Conservation (phyloP, 2,888 invertebrate species). For the Eueremaeus valkanovi region DNA sequence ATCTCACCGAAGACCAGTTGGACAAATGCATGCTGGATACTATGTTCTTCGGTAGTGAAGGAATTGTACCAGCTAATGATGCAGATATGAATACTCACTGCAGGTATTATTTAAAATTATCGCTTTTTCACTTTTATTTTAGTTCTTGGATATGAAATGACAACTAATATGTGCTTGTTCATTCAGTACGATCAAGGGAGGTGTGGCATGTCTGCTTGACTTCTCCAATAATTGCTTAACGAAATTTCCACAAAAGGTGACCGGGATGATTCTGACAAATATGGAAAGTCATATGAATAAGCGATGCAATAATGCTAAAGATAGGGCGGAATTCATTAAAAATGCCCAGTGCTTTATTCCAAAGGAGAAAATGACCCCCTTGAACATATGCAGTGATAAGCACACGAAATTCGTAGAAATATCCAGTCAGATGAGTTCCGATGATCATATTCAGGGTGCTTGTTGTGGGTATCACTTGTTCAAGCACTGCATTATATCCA, state of each 20-base stretch:
- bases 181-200: background rate
- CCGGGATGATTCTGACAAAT: background rate
- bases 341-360: background rate
- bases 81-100: conserved; percentile 26
- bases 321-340: background rate
- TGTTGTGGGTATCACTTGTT: background rate
- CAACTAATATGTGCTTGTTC: background rate
- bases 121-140: background rate
- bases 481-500: background rate
- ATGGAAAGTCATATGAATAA: background rate
- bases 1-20: background rate
- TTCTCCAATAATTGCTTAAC: background rate
- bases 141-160: background rate
- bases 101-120: too few species aligned
- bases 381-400: background rate
- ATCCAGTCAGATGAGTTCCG: too few species aligned
- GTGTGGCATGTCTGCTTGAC: background rate
- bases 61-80: conserved; percentile 29
- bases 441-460: background rate
- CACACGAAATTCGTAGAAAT: background rate
- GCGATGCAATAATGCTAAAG: background rate
- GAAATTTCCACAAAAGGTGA: background rate
- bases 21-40: conserved; percentile 12
- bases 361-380: background rate
- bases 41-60: conserved; percentile 12